A percentile compares a stretch with the other conserved stretches of the same genome.
Evolutionary conservation across 2,113 vertebrate genomes (phyloP).

Genomic region (Ailuropoda melanoleuca): DNA sequence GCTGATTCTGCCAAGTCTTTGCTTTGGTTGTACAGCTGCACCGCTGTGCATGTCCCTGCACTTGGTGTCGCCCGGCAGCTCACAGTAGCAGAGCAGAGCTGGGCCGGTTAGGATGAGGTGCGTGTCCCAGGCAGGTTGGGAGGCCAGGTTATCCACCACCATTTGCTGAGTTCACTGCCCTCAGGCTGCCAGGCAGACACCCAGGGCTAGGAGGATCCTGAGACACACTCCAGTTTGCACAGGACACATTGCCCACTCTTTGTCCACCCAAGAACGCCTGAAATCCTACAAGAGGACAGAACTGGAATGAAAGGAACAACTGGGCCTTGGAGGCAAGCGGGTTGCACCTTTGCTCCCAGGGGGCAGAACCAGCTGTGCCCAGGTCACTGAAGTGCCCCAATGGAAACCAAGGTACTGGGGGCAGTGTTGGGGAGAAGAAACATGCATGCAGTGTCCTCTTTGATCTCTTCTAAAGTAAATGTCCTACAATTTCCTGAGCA

Average conservation of each 20-base stretch:
- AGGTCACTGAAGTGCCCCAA: accelerated
- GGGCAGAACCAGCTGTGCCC: neutral
- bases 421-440: neutral
- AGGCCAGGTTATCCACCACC: accelerated
- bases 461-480: neutral
- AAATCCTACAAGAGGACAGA: neutral
- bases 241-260: neutral
- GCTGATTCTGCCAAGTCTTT: neutral
- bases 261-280: neutral
- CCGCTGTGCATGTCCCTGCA: accelerated
- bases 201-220: too few species aligned
- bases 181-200: accelerated
- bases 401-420: accelerated
- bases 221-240: neutral
- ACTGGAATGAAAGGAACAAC: neutral
- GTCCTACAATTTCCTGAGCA: neutral
- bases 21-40: neutral
- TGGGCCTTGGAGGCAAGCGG: neutral
- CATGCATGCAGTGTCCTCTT: accelerated
- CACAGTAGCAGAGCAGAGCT: neutral
- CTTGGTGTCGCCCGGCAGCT: accelerated
- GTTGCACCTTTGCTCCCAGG: accelerated
- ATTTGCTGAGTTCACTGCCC: neutral
- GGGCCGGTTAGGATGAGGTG: neutral
- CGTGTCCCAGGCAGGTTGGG: neutral